A percentile compares a stretch with the other conserved stretches of the same genome.
phyloP scores from a whole-genome alignment of 2,888 invertebrate genomes.

The Trichogramma evanescens region DNA sequence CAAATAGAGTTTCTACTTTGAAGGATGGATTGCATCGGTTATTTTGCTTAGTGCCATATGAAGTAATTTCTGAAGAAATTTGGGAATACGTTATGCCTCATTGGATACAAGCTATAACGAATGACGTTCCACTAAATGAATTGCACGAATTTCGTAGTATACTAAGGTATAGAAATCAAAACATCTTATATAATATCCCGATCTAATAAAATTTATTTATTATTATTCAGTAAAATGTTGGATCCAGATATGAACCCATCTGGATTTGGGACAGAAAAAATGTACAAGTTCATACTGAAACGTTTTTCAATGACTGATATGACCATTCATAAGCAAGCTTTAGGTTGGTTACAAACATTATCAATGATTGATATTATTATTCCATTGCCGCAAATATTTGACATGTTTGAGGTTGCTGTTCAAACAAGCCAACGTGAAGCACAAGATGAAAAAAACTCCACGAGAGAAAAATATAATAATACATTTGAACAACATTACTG shows the following conservation, averaged over 20 bases:
- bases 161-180: slow-evolving; percentile 51
- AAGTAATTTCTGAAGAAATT: slow-evolving; percentile 89
- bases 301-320: slow-evolving; percentile 75
- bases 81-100: slow-evolving; percentile 99
- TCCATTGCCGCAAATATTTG: slow-evolving; percentile 78
- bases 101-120: slow-evolving; percentile 97
- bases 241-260: slow-evolving; percentile 94
- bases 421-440: too few species aligned
- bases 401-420: slow-evolving; percentile 85
- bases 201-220: neutral
- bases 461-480: too few species aligned
- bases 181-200: neutral
- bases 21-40: slow-evolving; percentile 91
- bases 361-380: slow-evolving; percentile 85
- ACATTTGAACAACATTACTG: too few species aligned
- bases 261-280: slow-evolving; percentile 87
- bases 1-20: slow-evolving; percentile 80
- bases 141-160: slow-evolving; percentile 76
- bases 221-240: slow-evolving; percentile 76
- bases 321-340: slow-evolving; percentile 78
- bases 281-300: slow-evolving; percentile 88
- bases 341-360: slow-evolving; percentile 84
- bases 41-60: slow-evolving; percentile 94
- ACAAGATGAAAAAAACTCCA: too few species aligned
- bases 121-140: slow-evolving; percentile 85